A percentile compares a stretch with the other conserved stretches of the same genome.
phyloP scores from a whole-genome alignment of 1,140 invertebrate genomes.

The Bombus confusus region DNA sequence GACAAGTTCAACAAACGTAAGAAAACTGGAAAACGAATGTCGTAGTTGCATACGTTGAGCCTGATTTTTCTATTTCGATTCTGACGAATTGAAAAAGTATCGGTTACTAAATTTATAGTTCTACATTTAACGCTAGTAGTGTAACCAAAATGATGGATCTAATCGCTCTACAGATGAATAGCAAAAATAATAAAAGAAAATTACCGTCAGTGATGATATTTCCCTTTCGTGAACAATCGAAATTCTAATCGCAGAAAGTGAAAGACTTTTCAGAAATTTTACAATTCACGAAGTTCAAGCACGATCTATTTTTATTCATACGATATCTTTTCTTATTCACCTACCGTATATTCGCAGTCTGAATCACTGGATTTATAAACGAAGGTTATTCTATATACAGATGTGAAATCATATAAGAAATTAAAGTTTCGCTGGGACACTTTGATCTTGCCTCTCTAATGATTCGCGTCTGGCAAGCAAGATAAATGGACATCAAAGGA shows the following conservation, averaged over 20 bases:
- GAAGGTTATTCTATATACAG: too few relatives aligned
- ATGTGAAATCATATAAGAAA: constrained; percentile 30
- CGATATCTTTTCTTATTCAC: not conserved
- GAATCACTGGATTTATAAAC: too few relatives aligned
- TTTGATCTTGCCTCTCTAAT: constrained; percentile 46
- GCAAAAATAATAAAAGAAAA: not conserved
- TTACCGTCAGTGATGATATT: too few relatives aligned
- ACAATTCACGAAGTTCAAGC: not conserved
- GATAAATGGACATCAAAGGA: constrained; percentile 65
- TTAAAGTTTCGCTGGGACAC: constrained; percentile 46
- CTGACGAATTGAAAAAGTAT: not conserved
- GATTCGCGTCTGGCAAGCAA: constrained; percentile 53
- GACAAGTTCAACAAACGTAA: not conserved
- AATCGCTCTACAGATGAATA: not conserved
- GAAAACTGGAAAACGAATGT: not conserved
- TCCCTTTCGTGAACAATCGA: too few relatives aligned
- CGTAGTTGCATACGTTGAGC: not conserved
- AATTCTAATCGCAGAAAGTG: too few relatives aligned
- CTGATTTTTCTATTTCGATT: not conserved
- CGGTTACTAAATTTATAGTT: not conserved
- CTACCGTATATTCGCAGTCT: too few relatives aligned
- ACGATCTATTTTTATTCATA: not conserved
- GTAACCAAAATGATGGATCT: not conserved
- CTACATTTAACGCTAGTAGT: not conserved
- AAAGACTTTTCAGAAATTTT: not conserved